A percentile compares a stretch with the other conserved stretches of the same genome.
These are phyloP conservation scores for Hymenochirus boettgeri DNA, from an alignment of 2,113 vertebrate genomes.

Conservation along the genomic window DNA sequence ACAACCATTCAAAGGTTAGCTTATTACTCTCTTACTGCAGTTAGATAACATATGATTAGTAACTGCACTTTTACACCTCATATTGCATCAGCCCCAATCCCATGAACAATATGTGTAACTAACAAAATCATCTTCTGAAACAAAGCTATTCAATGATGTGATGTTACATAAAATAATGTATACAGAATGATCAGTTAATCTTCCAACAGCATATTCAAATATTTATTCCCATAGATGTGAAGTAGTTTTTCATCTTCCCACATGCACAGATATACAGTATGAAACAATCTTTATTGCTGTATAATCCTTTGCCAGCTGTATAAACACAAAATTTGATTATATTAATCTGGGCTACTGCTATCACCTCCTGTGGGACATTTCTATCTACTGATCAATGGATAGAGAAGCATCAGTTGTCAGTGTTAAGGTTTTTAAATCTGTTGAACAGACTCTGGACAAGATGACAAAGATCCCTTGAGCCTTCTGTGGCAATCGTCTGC, in stretches of 20 bases:
- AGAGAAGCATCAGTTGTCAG: constrained; percentile 59
- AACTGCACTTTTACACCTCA: too few relatives aligned
- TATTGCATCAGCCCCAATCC: too few relatives aligned
- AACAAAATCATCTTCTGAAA: too few relatives aligned
- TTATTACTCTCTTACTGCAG: too few relatives aligned
- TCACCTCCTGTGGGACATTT: constrained; percentile 47
- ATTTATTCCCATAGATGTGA: not conserved
- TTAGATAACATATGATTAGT: too few relatives aligned
- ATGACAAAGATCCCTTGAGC: constrained; percentile 46
- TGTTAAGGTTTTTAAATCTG: constrained; percentile 50
- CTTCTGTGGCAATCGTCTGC: constrained; percentile 44
- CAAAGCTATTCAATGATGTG: too few relatives aligned
- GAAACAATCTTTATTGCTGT: not conserved
- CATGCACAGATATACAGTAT: not conserved
- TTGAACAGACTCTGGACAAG: constrained; percentile 54
- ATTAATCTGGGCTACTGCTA: constrained; percentile 45
- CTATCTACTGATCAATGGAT: constrained; percentile 51
- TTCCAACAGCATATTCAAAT: not conserved
- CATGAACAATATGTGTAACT: too few relatives aligned
- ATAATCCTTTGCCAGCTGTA: constrained; percentile 16
- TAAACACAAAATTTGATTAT: constrained; percentile 46
- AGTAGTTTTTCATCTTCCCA: not conserved
- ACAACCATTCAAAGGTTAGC: too few relatives aligned
- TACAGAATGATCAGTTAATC: not conserved
- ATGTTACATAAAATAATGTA: too few relatives aligned